These are phyloP conservation scores for Prenolepis imparis DNA, from an alignment of 2,888 invertebrate genomes.

Conservation along the genomic window DNA sequence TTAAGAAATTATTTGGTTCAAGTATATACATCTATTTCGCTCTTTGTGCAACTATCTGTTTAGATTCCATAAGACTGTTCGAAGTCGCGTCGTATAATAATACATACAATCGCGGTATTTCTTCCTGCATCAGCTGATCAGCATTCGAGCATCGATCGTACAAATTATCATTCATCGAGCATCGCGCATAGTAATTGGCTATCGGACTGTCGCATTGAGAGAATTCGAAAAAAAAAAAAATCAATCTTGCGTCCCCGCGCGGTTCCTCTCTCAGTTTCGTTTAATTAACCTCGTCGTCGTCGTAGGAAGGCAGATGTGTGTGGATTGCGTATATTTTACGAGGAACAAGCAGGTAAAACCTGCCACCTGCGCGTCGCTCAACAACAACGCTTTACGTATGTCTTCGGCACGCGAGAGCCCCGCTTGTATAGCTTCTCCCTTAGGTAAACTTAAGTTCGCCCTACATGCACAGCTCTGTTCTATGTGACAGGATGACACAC, in stretches of 20 bases:
- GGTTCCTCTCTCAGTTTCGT: constrained; percentile 57
- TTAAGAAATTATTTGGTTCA: neutral
- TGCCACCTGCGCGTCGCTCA: constrained; percentile 50
- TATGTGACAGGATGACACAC: neutral
- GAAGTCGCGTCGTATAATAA: neutral
- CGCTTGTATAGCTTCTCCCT: constrained; percentile 4
- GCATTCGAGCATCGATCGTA: neutral
- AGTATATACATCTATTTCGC: neutral
- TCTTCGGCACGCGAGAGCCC: constrained; percentile 44
- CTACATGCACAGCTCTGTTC: neutral
- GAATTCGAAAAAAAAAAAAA: constrained; percentile 17
- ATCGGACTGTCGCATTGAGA: neutral
- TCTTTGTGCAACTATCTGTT: neutral
- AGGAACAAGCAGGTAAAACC: constrained; percentile 43
- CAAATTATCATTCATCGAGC: constrained; percentile 14
- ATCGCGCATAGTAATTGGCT: constrained; percentile 1
- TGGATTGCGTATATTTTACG: constrained; percentile 63
- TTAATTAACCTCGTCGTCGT: constrained; percentile 59
- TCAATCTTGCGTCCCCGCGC: constrained; percentile 7
- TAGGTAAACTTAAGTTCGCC: constrained; percentile 31
- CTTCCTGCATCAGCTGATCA: neutral
- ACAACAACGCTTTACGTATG: constrained; percentile 53
- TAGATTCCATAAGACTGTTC: neutral
- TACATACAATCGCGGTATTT: neutral
- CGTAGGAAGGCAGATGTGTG: constrained; percentile 62